These are phyloP conservation scores for Graphium colonna DNA, from an alignment of 2,888 invertebrate species.

Conservation along the genomic window DNA sequence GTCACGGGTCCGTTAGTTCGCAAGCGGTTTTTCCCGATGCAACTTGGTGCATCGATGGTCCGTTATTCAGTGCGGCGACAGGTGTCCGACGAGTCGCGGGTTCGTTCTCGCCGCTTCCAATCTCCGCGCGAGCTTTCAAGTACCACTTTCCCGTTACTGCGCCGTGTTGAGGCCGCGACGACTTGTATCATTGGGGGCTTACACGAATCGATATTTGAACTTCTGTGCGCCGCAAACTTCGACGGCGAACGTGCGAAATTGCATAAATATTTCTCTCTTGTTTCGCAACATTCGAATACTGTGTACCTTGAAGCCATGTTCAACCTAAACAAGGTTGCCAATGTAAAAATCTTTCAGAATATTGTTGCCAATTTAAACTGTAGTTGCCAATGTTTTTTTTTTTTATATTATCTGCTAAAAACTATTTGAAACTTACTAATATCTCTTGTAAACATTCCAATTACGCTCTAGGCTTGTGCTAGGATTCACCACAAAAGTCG, in stretches of 20 bases:
- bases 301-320: background rate
- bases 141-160: conserved; percentile 41
- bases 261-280: conserved; percentile 1
- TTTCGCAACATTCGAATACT: conserved; percentile 14
- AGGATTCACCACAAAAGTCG: no score
- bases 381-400: no score
- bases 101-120: conserved; percentile 36
- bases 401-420: no score
- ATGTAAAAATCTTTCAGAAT: no score
- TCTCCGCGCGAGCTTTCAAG: conserved; percentile 35
- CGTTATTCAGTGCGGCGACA: conserved; percentile 61
- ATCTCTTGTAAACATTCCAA: no score
- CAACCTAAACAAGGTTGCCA: no score
- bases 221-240: background rate
- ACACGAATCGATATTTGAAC: conserved; percentile 19
- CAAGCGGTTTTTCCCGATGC: conserved; percentile 50
- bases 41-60: conserved; percentile 42
- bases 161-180: conserved; percentile 21
- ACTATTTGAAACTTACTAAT: no score
- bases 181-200: conserved; percentile 18
- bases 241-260: conserved; percentile 3
- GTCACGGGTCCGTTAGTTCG: background rate
- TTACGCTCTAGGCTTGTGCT: no score
- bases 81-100: conserved; percentile 47
- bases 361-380: no score